phyloP scores from a whole-genome alignment of 2,888 invertebrate genomes.

The Pristionchus japonicus region DNA sequence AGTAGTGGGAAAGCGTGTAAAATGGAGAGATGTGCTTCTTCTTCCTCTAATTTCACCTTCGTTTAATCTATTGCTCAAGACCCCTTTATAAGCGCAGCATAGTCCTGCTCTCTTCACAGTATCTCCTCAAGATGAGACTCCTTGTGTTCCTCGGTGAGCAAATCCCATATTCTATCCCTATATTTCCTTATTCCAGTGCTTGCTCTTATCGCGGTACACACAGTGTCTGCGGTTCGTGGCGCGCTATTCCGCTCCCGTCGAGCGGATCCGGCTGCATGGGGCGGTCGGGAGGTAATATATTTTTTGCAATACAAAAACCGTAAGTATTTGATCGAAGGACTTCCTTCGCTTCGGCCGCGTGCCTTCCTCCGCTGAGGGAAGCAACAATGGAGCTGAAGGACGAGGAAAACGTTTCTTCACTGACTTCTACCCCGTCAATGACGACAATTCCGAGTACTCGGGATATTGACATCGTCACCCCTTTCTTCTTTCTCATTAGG shows the following conservation, averaged over 20 bases:
- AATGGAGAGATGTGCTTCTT: neutral
- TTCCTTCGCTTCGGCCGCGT: constrained; percentile 17
- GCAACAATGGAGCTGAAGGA: neutral
- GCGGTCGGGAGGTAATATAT: neutral
- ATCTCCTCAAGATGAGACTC: neutral
- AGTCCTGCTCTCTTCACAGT: neutral
- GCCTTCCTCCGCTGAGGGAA: neutral
- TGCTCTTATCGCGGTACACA: neutral
- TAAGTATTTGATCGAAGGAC: neutral
- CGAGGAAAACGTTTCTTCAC: neutral
- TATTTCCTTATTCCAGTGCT: neutral
- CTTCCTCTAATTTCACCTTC: neutral
- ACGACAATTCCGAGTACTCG: neutral
- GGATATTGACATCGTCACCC: neutral
- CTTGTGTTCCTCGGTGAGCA: neutral
- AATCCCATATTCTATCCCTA: neutral
- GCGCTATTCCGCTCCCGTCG: neutral
- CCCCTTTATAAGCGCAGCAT: neutral
- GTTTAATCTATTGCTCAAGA: neutral
- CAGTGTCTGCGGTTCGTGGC: neutral
- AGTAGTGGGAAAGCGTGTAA: neutral
- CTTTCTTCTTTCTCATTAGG: neutral
- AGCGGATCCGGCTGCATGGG: neutral
- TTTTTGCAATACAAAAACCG: no score
- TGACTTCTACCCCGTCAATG: neutral